These are phyloP conservation scores for Chromobotia macracanthus DNA, from an alignment of 2,797 vertebrate species.

Conservation along the genomic window DNA sequence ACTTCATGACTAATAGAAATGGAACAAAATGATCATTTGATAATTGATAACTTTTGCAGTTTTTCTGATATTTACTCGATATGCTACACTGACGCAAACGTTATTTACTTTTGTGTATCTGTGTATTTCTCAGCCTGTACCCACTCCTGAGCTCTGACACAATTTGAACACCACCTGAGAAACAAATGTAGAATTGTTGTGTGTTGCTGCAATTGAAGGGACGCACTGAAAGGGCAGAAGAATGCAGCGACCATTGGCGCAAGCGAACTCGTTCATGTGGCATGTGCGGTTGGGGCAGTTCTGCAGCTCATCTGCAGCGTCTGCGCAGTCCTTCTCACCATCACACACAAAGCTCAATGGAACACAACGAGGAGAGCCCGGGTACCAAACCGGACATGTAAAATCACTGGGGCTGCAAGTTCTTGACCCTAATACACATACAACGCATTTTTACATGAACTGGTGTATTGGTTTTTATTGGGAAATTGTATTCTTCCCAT, in stretches of 20 bases:
- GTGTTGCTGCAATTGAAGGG: neutral
- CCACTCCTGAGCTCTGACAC: too few relatives aligned
- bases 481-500: too few relatives aligned
- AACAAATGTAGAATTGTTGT: neutral
- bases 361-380: slow-evolving; percentile 79
- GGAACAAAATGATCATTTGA: too few relatives aligned
- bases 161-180: neutral
- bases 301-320: slow-evolving; percentile 88
- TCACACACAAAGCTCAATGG: slow-evolving; percentile 84
- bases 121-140: too few relatives aligned
- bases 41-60: too few relatives aligned
- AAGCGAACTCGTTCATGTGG: slow-evolving; percentile 84
- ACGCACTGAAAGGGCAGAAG: slow-evolving; percentile 78
- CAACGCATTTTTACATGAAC: neutral
- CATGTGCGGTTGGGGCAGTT: slow-evolving; percentile 89
- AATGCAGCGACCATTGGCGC: slow-evolving; percentile 86
- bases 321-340: slow-evolving; percentile 85
- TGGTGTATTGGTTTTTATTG: neutral
- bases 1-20: too few relatives aligned
- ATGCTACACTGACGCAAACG: too few relatives aligned
- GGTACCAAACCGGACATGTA: slow-evolving; percentile 80
- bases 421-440: slow-evolving; percentile 72
- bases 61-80: too few relatives aligned
- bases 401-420: slow-evolving; percentile 85
- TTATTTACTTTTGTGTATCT: too few relatives aligned